Percentiles rank a stretch among this genome's conserved stretches.
These are phyloP conservation scores for Oligia strigilis DNA, from an alignment of 2,888 invertebrate species.

Conservation along the genomic window DNA sequence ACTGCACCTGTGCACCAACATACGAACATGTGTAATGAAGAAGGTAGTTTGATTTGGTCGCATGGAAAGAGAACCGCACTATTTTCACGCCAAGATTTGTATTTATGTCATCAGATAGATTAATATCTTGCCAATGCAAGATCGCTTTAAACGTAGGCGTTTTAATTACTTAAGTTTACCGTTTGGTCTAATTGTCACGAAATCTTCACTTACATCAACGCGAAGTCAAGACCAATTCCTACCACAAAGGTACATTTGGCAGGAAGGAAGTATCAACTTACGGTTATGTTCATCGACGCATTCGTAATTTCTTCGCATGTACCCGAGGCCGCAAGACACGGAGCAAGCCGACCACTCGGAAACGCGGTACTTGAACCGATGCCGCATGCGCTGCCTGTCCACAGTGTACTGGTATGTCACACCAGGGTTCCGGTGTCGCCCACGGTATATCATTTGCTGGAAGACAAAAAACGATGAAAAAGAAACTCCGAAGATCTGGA, in stretches of 20 bases:
- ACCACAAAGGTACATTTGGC: not conserved
- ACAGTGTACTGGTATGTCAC: conserved; percentile 96
- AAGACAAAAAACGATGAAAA: not conserved
- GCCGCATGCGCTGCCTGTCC: conserved; percentile 84
- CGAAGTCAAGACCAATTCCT: not conserved
- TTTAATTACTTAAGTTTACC: not conserved
- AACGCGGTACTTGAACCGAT: conserved; percentile 93
- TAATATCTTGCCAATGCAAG: not conserved
- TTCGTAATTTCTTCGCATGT: conserved; percentile 88
- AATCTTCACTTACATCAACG: not conserved
- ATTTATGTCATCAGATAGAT: not conserved
- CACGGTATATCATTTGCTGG: conserved; percentile 93
- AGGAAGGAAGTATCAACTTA: conserved; percentile 64
- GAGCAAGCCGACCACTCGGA: conserved; percentile 96
- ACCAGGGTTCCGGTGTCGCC: conserved; percentile 94
- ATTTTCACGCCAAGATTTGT: not conserved
- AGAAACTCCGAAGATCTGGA: not conserved
- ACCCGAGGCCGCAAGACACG: conserved; percentile 94
- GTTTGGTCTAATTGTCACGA: not conserved
- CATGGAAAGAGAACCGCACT: not conserved
- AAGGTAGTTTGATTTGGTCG: not conserved
- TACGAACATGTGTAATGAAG: not conserved
- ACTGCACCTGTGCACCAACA: conserved; percentile 85
- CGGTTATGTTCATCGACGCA: conserved; percentile 83
- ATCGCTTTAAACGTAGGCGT: not conserved